Conservation (phyloP, 2,113 vertebrate genomes). For the Lampris megalopsis region DNA sequence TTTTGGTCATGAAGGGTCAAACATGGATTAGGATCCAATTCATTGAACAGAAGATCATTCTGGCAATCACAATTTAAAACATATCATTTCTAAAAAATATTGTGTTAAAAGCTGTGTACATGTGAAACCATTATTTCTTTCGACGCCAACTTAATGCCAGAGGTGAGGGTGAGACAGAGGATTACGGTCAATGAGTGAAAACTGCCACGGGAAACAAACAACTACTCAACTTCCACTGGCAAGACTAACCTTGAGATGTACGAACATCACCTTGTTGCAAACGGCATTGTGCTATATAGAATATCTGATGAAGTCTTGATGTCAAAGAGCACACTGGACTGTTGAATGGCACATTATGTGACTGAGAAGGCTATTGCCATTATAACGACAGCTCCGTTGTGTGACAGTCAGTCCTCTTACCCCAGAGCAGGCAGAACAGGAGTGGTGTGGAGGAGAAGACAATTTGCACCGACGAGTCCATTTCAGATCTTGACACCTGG, state of each 20-base stretch:
- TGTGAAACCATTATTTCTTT: slow-evolving; percentile 7
- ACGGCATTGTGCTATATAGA: background rate
- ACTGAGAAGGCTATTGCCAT: slow-evolving; percentile 56
- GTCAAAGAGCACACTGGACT: slow-evolving; percentile 18
- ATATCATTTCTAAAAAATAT: background rate
- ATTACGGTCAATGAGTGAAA: background rate
- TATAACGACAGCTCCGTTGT: slow-evolving; percentile 37
- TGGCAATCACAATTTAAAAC: slow-evolving; percentile 43
- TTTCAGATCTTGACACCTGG: slow-evolving; percentile 56
- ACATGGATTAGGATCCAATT: background rate
- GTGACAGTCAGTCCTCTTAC: slow-evolving; percentile 72
- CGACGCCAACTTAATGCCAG: background rate
- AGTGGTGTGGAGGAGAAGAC: slow-evolving; percentile 48
- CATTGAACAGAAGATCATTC: slow-evolving; percentile 13
- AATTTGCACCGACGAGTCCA: slow-evolving; percentile 67
- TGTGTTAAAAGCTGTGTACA: no score
- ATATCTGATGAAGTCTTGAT: background rate
- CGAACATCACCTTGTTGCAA: background rate
- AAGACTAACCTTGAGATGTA: slow-evolving; percentile 9
- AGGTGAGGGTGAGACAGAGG: slow-evolving; percentile 16
- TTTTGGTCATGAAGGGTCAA: background rate
- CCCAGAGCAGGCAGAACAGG: slow-evolving; percentile 65
- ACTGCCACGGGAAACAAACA: slow-evolving; percentile 6
- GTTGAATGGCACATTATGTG: slow-evolving; percentile 16
- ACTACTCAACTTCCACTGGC: background rate